These are phyloP conservation scores for Typhlichthys subterraneus DNA, from an alignment of 2,797 vertebrate genomes.

Conservation along the genomic window DNA sequence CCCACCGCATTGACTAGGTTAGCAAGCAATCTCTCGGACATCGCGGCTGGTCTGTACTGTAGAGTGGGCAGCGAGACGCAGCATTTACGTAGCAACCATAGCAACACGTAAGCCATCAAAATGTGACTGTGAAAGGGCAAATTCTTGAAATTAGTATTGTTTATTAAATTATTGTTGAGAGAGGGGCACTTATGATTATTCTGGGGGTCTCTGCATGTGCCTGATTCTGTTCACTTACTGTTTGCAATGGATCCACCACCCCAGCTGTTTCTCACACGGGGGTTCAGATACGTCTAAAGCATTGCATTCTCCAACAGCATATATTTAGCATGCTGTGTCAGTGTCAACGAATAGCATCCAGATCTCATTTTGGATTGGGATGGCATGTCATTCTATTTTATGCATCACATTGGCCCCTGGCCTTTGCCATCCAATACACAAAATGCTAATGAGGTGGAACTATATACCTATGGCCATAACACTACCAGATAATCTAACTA, in stretches of 20 bases:
- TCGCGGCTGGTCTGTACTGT: no score
- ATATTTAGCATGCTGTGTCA: conserved; percentile 63
- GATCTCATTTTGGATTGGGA: conserved; percentile 47
- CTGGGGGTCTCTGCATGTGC: no score
- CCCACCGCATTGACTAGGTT: no score
- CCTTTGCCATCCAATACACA: conserved; percentile 27
- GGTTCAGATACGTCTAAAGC: conserved; percentile 35
- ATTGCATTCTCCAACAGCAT: conserved; percentile 40
- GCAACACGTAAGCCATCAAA: no score
- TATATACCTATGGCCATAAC: conserved; percentile 7
- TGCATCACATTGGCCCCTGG: conserved; percentile 26
- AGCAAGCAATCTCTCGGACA: no score
- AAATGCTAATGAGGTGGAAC: conserved; percentile 43
- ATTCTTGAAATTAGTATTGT: no score
- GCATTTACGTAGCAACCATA: no score
- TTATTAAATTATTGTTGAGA: no score
- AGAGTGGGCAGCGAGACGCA: no score
- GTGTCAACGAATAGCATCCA: conserved; percentile 65
- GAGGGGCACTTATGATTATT: no score
- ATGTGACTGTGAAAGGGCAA: no score
- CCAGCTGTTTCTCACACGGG: conserved; percentile 55
- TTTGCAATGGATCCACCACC: conserved; percentile 19
- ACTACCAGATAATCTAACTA: conserved; percentile 7
- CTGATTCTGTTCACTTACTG: neutral
- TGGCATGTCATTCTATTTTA: conserved; percentile 59